Conservation (phyloP, 2,888 invertebrate species). For the Gymnocheta viridis region DNA sequence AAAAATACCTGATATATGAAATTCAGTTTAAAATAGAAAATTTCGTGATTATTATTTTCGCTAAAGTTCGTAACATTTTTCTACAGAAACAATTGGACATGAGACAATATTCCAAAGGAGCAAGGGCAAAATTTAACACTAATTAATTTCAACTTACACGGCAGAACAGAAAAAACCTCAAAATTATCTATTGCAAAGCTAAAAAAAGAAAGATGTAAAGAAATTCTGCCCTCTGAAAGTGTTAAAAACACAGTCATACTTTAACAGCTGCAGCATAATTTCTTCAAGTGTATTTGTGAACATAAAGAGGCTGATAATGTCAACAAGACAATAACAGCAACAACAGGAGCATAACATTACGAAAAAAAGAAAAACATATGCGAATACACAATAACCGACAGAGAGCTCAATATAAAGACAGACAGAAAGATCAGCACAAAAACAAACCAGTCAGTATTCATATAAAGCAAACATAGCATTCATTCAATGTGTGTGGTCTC, state of each 20-base stretch:
- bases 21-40: too few relatives aligned
- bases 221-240: too few relatives aligned
- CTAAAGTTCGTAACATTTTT: too few relatives aligned
- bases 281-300: slow-evolving; percentile 33
- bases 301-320: slow-evolving; percentile 56
- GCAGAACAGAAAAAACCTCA: too few relatives aligned
- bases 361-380: slow-evolving; percentile 27
- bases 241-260: too few relatives aligned
- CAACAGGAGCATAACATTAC: slow-evolving; percentile 72
- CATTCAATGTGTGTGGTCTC: slow-evolving; percentile 72
- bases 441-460: slow-evolving; percentile 7
- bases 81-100: too few relatives aligned
- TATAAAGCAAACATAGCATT: slow-evolving; percentile 62
- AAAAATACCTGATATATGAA: too few relatives aligned
- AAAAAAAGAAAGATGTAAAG: too few relatives aligned
- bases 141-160: too few relatives aligned
- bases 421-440: background rate
- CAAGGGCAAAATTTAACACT: too few relatives aligned
- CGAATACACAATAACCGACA: slow-evolving; percentile 37
- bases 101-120: too few relatives aligned
- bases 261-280: background rate
- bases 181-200: background rate
- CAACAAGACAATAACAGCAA: slow-evolving; percentile 63
- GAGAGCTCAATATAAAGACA: background rate
- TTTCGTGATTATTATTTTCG: too few relatives aligned